Evolutionary conservation across 1,140 invertebrate genomes (phyloP), one percentile per base, ranked within the genome.

Genomic region (Brachystomella parvula): DNA sequence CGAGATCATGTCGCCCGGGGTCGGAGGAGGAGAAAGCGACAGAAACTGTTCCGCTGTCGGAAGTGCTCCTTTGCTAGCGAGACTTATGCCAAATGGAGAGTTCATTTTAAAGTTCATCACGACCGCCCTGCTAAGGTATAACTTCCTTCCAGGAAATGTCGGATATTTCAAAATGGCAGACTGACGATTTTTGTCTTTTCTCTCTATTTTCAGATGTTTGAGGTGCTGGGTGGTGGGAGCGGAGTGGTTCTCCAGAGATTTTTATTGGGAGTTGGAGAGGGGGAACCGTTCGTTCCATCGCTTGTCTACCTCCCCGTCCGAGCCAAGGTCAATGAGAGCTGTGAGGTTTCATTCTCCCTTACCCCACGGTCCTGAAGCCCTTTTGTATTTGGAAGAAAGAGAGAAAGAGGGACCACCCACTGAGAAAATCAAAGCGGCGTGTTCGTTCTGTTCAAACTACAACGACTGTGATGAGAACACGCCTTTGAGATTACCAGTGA

Each of bases 231-330:
- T 19, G 30, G 58, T 60, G 58, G 30, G 19, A 60, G 58, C 58
- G 30, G 58, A 30, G 58, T 35, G 6, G 58, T 32, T 19, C 58
- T 30, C 9, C 58, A 35, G 58, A 60, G 58, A 60, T 35, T 53
- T 53, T 53, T 53, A 24, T 24, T 53, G 49, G 24, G 49, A 15
- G 49, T 53, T 26, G 33, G 61, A 47, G 63, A 70, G 47, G 64
- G 61, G 31, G 71, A 81, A 44, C 82, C 82, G 74, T 87, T 95
- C 78, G 85, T 92, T 65, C 90, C 93, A 30, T 90, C 92, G 63
- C 81, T 96, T 64, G 90, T 96, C 75, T 93, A 93, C 79, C 82
- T 96, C 76, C 93, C 94, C 47, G 92, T 96, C 64, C 86, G 87
- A 70, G 85, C 89, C 71, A 86, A 89, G 76, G 83, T 94, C 69